These are phyloP conservation scores for Cantharis rufa DNA, from an alignment of 2,888 invertebrate species.

Conservation along the genomic window DNA sequence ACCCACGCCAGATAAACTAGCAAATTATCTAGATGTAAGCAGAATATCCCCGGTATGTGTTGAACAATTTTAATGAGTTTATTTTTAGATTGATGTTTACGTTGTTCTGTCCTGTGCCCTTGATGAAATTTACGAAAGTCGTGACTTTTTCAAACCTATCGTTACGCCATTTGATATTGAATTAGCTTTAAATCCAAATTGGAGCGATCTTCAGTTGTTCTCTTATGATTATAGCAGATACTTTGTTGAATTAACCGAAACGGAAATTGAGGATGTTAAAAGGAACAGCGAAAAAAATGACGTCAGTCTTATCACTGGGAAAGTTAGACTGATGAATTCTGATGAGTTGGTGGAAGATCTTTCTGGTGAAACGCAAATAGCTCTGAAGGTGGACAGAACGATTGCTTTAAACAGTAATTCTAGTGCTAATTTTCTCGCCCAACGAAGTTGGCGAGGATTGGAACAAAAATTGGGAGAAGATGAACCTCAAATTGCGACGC, in stretches of 20 bases:
- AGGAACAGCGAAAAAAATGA: conserved; percentile 56
- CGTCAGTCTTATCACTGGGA: conserved; percentile 77
- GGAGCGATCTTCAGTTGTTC: conserved; percentile 46
- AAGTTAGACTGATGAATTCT: conserved; percentile 58
- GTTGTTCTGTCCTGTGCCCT: conserved; percentile 91
- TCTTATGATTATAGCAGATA: conserved; percentile 74
- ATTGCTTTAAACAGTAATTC: conserved; percentile 59
- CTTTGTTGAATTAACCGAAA: conserved; percentile 47
- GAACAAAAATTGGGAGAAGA: conserved; percentile 79
- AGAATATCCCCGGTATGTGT: not conserved
- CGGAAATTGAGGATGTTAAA: conserved; percentile 21
- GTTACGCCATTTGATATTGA: conserved; percentile 93
- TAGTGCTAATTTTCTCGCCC: conserved; percentile 67
- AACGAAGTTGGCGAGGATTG: conserved; percentile 83
- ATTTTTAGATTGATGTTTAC: conserved; percentile 82
- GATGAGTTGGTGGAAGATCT: conserved; percentile 47
- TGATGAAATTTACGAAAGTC: conserved; percentile 79
- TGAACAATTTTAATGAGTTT: not conserved
- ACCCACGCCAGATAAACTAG: conserved; percentile 91
- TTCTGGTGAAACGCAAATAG: conserved; percentile 38
- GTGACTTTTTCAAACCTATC: conserved; percentile 88
- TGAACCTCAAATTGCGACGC: conserved; percentile 67
- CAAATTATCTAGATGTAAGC: conserved; percentile 86
- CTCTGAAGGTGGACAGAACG: conserved; percentile 54
- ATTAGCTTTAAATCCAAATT: conserved; percentile 70